Evolutionary conservation across 2,888 invertebrate genomes (phyloP).

Genomic region (Phlogophora meticulosa): DNA sequence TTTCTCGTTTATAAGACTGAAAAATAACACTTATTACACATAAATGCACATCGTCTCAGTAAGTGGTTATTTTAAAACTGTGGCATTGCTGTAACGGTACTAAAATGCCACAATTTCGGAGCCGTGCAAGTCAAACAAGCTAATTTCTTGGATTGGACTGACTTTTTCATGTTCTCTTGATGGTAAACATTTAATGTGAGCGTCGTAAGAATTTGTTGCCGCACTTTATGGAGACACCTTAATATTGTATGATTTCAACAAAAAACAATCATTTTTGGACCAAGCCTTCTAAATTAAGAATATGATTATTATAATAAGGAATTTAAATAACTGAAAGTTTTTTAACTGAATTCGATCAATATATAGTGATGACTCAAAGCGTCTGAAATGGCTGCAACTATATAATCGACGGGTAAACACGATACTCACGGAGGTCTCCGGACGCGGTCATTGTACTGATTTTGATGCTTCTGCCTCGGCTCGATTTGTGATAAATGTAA

Average conservation of each 20-base stretch:
- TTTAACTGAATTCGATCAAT: slow-evolving; percentile 52
- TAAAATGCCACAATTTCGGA: slow-evolving; percentile 80
- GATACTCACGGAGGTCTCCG: slow-evolving; percentile 66
- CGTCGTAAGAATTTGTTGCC: slow-evolving; percentile 23
- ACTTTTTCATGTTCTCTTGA: slow-evolving; percentile 79
- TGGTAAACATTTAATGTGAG: slow-evolving; percentile 64
- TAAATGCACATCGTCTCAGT: slow-evolving; percentile 74
- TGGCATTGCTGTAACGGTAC: slow-evolving; percentile 83
- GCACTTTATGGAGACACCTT: not conserved
- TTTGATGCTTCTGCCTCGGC: slow-evolving; percentile 66
- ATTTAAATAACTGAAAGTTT: slow-evolving; percentile 43
- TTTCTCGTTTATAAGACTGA: slow-evolving; percentile 66
- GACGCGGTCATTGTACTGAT: slow-evolving; percentile 75
- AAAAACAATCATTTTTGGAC: slow-evolving; percentile 23
- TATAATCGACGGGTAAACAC: slow-evolving; percentile 69
- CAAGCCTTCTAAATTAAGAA: slow-evolving; percentile 31
- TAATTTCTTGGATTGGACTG: slow-evolving; percentile 81
- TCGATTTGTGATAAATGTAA: slow-evolving; percentile 57
- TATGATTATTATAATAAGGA: too few species aligned
- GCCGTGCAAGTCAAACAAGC: slow-evolving; percentile 77
- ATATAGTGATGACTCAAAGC: slow-evolving; percentile 56
- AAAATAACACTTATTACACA: slow-evolving; percentile 71
- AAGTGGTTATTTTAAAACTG: slow-evolving; percentile 79
- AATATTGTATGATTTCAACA: slow-evolving; percentile 14
- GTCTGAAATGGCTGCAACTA: slow-evolving; percentile 60